These are phyloP conservation scores for Lutjanus campechanus DNA, from an alignment of 2,797 vertebrate species.

Conservation along the genomic window DNA sequence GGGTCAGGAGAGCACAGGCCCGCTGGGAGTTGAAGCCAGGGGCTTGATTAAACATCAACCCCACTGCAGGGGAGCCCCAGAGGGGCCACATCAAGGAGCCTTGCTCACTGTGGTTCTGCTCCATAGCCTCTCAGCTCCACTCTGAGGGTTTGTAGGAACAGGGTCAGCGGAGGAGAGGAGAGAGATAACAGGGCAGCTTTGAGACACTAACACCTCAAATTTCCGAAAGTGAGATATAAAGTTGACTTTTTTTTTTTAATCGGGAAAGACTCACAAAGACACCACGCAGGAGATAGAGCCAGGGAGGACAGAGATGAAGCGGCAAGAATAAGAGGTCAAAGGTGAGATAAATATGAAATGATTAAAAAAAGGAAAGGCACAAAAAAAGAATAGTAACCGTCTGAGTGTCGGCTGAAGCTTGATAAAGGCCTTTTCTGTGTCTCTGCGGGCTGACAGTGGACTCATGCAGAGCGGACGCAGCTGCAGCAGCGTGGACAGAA, in stretches of 20 bases:
- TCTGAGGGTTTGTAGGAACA: constrained; percentile 12
- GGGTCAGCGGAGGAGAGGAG: constrained; percentile 14
- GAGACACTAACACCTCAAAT: constrained; percentile 22
- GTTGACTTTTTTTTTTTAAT: constrained; percentile 14
- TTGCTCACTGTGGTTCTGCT: constrained; percentile 44
- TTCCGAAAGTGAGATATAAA: not conserved
- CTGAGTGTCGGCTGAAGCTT: not conserved
- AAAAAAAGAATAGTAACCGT: constrained; percentile 9
- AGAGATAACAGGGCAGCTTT: not conserved
- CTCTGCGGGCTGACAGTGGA: constrained; percentile 13
- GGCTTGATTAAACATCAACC: constrained; percentile 81
- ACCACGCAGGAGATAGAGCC: not conserved
- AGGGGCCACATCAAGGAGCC: constrained; percentile 66
- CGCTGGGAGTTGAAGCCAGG: constrained; percentile 74
- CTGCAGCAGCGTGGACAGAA: constrained; percentile 22
- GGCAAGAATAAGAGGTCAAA: constrained; percentile 26
- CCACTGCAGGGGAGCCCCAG: constrained; percentile 58
- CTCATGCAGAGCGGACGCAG: constrained; percentile 25
- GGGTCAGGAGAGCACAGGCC: constrained; percentile 68
- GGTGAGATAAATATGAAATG: constrained; percentile 34
- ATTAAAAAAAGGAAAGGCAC: not conserved
- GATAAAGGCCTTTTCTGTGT: constrained; percentile 23
- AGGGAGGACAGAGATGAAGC: constrained; percentile 10
- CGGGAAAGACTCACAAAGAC: not conserved
- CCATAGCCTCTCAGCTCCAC: constrained; percentile 19